A percentile compares a stretch with the other conserved stretches of the same genome.
phyloP scores from a whole-genome alignment of 2,888 invertebrate species.

The Nomada hirtipes region DNA sequence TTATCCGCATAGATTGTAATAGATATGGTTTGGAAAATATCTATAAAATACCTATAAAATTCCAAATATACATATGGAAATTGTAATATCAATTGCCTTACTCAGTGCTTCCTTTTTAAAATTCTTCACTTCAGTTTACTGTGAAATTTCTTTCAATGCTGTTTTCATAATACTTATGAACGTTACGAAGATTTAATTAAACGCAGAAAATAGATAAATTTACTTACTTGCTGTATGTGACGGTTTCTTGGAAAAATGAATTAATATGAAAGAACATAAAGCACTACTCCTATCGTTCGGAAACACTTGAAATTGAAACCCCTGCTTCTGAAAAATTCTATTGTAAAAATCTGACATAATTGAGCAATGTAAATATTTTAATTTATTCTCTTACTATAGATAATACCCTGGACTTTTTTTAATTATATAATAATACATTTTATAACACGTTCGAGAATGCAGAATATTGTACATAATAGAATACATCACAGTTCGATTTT shows the following conservation, averaged over 20 bases:
- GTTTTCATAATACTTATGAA: neutral
- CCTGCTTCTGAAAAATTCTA: slow-evolving; percentile 50
- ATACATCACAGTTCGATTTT: slow-evolving; percentile 57
- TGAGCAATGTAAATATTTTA: slow-evolving; percentile 49
- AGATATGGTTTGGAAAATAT: slow-evolving; percentile 50
- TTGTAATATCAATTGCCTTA: slow-evolving; percentile 18
- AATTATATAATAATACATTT: slow-evolving; percentile 36
- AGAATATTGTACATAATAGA: slow-evolving; percentile 35
- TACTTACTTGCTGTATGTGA: slow-evolving; percentile 1
- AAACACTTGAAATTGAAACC: slow-evolving; percentile 58
- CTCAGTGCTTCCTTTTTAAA: neutral
- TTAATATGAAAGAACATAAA: slow-evolving; percentile 2
- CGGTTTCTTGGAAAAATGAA: slow-evolving; percentile 1
- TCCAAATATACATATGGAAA: slow-evolving; percentile 46
- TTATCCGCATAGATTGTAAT: slow-evolving; percentile 53
- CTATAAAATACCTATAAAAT: slow-evolving; percentile 61
- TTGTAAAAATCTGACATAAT: slow-evolving; percentile 25
- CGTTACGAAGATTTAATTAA: slow-evolving; percentile 35
- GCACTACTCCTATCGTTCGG: slow-evolving; percentile 20
- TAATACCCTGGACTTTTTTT: slow-evolving; percentile 20
- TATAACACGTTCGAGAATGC: slow-evolving; percentile 32
- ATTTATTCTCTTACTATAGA: slow-evolving; percentile 50
- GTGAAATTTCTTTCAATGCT: neutral
- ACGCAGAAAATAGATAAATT: slow-evolving; percentile 11
- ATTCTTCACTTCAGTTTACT: slow-evolving; percentile 13